Evolutionary conservation across 2,797 vertebrate species (phyloP).

Genomic region (Gastrophryne carolinensis): DNA sequence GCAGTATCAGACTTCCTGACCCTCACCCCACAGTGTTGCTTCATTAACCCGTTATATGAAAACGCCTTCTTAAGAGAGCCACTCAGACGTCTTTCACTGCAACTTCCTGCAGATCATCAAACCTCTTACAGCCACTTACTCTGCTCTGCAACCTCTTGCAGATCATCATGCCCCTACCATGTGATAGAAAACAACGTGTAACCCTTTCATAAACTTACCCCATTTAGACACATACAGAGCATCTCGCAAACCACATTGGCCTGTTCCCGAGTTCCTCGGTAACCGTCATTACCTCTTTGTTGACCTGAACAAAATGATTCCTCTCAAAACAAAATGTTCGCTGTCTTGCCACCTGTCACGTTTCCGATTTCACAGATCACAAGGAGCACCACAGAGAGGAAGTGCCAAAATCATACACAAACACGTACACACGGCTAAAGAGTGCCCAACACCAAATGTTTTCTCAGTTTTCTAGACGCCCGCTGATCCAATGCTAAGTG

Average conservation of each 20-base stretch:
- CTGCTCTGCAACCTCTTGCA: background rate
- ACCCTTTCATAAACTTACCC: background rate
- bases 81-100: background rate
- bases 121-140: no score
- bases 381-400: background rate
- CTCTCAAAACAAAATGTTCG: background rate
- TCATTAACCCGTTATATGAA: conserved; percentile 5
- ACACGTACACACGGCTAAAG: background rate
- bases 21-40: background rate
- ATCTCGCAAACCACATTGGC: background rate
- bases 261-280: background rate
- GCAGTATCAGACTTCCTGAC: conserved; percentile 32
- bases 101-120: background rate
- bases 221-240: background rate
- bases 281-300: background rate
- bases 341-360: background rate
- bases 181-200: background rate
- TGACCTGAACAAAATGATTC: no score
- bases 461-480: background rate
- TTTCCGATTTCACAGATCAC: background rate
- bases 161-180: background rate
- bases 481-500: background rate
- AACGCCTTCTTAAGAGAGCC: background rate
- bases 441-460: background rate
- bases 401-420: no score